Evolutionary conservation across 2,113 vertebrate genomes (phyloP).

Genomic region (Hoplias malabaricus): DNA sequence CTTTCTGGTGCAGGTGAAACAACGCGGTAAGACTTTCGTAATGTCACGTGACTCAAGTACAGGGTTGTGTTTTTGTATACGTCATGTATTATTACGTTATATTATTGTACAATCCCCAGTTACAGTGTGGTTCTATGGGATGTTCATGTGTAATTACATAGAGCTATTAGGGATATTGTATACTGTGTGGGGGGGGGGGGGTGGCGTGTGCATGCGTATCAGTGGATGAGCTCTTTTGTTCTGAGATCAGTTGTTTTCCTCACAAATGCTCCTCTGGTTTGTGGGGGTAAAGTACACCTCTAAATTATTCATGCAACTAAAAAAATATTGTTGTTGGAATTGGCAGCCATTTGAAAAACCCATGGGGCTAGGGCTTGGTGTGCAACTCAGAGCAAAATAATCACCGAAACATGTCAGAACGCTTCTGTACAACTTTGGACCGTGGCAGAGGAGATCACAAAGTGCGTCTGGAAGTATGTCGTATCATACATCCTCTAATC

Average conservation of each 20-base stretch:
- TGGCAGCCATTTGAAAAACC: slow-evolving; percentile 8
- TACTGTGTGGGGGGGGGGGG: too few species aligned
- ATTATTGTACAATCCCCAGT: too few species aligned
- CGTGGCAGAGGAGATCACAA: not conserved
- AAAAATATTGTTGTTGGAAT: slow-evolving; percentile 38
- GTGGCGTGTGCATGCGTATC: too few species aligned
- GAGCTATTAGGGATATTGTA: too few species aligned
- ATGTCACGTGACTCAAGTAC: too few species aligned
- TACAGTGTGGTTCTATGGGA: too few species aligned
- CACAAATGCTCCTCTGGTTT: slow-evolving; percentile 18
- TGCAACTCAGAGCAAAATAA: slow-evolving; percentile 6
- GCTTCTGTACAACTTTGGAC: not conserved
- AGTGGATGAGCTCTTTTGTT: not conserved
- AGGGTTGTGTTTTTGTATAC: too few species aligned
- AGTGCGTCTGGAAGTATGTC: not conserved
- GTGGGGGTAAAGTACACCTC: slow-evolving; percentile 16
- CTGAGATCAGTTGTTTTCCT: not conserved
- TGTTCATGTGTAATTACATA: too few species aligned
- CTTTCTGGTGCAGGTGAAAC: too few species aligned
- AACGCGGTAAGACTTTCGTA: too few species aligned
- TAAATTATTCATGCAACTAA: slow-evolving; percentile 40
- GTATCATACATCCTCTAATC: too few species aligned
- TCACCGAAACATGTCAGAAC: slow-evolving; percentile 14
- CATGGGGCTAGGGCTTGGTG: not conserved
- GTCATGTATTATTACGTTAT: too few species aligned